Evolutionary conservation across 2,797 vertebrate species (phyloP).

Genomic region (Steatocranus sp.): DNA sequence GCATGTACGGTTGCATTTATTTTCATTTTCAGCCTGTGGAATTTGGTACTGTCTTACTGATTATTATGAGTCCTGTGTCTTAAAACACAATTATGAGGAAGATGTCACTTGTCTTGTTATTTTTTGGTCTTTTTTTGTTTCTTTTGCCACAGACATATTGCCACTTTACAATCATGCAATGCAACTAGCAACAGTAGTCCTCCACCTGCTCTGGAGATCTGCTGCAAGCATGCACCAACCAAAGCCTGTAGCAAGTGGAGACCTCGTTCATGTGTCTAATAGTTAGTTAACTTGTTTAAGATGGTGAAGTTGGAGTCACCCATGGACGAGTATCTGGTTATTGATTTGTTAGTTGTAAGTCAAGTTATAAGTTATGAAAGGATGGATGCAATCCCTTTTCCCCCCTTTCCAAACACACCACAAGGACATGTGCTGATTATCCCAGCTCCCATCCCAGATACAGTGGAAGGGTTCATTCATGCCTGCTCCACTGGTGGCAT

Average conservation of each 20-base stretch:
- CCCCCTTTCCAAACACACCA: neutral
- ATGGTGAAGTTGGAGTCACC: neutral
- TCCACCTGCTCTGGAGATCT: neutral
- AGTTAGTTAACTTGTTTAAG: neutral
- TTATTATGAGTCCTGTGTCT: neutral
- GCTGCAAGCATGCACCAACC: neutral
- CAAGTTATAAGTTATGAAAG: neutral
- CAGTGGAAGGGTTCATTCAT: neutral
- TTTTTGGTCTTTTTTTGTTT: neutral
- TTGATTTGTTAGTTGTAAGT: neutral
- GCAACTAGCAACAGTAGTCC: neutral
- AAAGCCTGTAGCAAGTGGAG: neutral
- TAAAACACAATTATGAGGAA: neutral
- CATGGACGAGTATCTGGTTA: neutral
- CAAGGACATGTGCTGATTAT: neutral
- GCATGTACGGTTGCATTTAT: fast-evolving
- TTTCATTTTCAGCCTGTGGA: neutral
- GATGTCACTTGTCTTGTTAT: neutral
- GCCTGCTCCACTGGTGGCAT: neutral
- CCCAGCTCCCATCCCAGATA: neutral
- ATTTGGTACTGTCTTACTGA: neutral
- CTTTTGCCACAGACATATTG: neutral
- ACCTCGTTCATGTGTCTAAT: neutral
- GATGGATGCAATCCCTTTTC: fast-evolving
- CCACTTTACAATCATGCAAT: neutral